Conservation (phyloP, 2,797 vertebrate species). For the Heliangelus exortis region DNA sequence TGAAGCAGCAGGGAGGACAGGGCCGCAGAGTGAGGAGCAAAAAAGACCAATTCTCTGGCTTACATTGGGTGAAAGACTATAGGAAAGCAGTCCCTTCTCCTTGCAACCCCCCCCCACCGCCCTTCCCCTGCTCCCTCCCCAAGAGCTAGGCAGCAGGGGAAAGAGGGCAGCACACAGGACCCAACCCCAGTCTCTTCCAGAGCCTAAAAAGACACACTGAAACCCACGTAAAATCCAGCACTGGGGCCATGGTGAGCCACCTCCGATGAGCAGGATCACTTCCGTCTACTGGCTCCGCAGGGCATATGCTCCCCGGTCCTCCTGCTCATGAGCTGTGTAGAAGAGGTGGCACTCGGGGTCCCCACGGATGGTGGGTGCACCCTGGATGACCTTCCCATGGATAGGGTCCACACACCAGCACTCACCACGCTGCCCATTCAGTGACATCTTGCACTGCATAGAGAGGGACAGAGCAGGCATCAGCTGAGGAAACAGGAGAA, state of each 20-base stretch:
- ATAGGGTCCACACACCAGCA: slow-evolving; percentile 96
- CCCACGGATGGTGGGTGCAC: slow-evolving; percentile 87
- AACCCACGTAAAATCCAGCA: slow-evolving; percentile 73
- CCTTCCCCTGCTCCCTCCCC: slow-evolving; percentile 47
- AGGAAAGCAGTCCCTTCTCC: slow-evolving; percentile 67
- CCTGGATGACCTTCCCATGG: slow-evolving; percentile 88
- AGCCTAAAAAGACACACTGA: slow-evolving; percentile 73
- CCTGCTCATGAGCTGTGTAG: slow-evolving; percentile 79
- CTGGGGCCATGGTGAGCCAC: slow-evolving; percentile 11
- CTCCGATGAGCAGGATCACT: slow-evolving; percentile 45
- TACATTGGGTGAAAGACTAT: slow-evolving; percentile 54
- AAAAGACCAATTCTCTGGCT: slow-evolving; percentile 52
- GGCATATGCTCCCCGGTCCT: slow-evolving; percentile 69
- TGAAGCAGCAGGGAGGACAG: slow-evolving; percentile 37
- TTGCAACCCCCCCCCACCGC: slow-evolving; percentile 20
- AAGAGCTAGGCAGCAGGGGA: slow-evolving; percentile 39
- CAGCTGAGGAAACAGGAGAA: not conserved
- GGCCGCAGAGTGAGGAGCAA: not conserved
- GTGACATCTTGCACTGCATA: slow-evolving; percentile 95
- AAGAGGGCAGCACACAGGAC: slow-evolving; percentile 45
- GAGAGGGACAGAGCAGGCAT: slow-evolving; percentile 26
- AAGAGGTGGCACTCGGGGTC: slow-evolving; percentile 94
- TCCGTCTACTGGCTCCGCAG: slow-evolving; percentile 72
- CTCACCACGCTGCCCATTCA: slow-evolving; percentile 94
- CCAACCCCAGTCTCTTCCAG: slow-evolving; percentile 72